Percentiles rank a stretch among this genome's conserved stretches.
Evolutionary conservation across 1,140 invertebrate species (phyloP).

Genomic region (Micrasema longulum): DNA sequence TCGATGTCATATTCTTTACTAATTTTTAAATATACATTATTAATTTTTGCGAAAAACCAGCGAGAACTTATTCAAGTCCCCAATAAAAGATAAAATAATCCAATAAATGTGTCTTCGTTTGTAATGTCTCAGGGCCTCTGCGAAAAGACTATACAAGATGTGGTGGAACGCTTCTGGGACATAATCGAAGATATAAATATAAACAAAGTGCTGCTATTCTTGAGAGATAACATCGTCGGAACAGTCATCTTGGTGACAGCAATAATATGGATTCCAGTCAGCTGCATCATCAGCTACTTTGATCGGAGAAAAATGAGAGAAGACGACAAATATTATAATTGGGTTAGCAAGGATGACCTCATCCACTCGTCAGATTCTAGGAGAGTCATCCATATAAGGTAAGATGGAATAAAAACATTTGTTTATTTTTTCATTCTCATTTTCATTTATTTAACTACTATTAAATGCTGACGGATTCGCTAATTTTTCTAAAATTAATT

Average conservation of each 20-base stretch:
- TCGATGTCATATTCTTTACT: too few species aligned
- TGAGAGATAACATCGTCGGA: slow-evolving; percentile 91
- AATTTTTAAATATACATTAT: too few species aligned
- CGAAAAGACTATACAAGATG: slow-evolving; percentile 94
- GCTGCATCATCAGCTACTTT: slow-evolving; percentile 85
- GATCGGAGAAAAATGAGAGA: slow-evolving; percentile 75
- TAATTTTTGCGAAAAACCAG: too few species aligned
- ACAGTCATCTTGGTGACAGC: slow-evolving; percentile 89
- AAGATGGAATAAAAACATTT: too few species aligned
- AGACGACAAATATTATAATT: slow-evolving; percentile 70
- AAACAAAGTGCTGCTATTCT: slow-evolving; percentile 88
- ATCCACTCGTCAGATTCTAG: slow-evolving; percentile 73
- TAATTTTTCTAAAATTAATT: background rate
- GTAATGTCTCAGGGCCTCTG: slow-evolving; percentile 79
- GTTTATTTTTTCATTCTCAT: too few species aligned
- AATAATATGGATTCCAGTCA: slow-evolving; percentile 92
- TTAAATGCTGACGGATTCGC: too few species aligned
- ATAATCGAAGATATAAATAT: slow-evolving; percentile 97
- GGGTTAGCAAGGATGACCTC: slow-evolving; percentile 72
- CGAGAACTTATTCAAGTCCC: too few species aligned
- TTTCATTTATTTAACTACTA: too few species aligned
- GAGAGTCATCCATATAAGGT: slow-evolving; percentile 72
- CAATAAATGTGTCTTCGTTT: too few species aligned
- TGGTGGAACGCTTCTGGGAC: slow-evolving; percentile 95
- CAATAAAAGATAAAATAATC: too few species aligned